Percentiles rank a stretch among this genome's conserved stretches.
These are phyloP conservation scores for Hecatera dysodea DNA, from an alignment of 2,888 invertebrate genomes.

Conservation along the genomic window DNA sequence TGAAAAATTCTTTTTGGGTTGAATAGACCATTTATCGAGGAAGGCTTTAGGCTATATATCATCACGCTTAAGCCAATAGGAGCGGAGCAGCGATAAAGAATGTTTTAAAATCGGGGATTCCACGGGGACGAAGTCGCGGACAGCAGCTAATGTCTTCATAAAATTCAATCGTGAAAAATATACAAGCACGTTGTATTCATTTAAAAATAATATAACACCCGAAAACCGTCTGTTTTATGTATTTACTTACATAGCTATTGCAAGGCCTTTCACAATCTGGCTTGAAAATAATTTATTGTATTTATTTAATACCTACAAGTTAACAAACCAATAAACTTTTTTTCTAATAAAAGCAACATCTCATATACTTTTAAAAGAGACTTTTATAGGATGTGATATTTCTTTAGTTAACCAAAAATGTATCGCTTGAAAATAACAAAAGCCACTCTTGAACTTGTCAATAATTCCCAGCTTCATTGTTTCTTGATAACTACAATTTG, in stretches of 20 bases:
- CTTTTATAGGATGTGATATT: too few relatives aligned
- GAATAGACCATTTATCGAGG: too few relatives aligned
- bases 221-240: constrained; percentile 3
- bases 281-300: background rate
- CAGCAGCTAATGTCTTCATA: constrained; percentile 40
- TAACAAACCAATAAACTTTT: background rate
- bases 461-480: background rate
- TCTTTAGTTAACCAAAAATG: too few relatives aligned
- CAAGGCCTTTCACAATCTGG: background rate
- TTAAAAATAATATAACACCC: constrained; percentile 20
- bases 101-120: too few relatives aligned
- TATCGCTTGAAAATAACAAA: too few relatives aligned
- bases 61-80: too few relatives aligned
- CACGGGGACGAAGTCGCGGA: too few relatives aligned
- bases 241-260: background rate
- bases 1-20: too few relatives aligned
- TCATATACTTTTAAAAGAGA: too few relatives aligned
- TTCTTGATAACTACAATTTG: background rate
- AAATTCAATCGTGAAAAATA: constrained; percentile 40
- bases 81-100: too few relatives aligned
- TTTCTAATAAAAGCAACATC: background rate
- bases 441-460: too few relatives aligned
- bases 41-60: too few relatives aligned
- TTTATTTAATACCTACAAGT: background rate
- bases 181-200: constrained; percentile 16